A percentile compares a stretch with the other conserved stretches of the same genome.
phyloP scores from a whole-genome alignment of 2,113 vertebrate species.

The Pogonocichla stellata region DNA sequence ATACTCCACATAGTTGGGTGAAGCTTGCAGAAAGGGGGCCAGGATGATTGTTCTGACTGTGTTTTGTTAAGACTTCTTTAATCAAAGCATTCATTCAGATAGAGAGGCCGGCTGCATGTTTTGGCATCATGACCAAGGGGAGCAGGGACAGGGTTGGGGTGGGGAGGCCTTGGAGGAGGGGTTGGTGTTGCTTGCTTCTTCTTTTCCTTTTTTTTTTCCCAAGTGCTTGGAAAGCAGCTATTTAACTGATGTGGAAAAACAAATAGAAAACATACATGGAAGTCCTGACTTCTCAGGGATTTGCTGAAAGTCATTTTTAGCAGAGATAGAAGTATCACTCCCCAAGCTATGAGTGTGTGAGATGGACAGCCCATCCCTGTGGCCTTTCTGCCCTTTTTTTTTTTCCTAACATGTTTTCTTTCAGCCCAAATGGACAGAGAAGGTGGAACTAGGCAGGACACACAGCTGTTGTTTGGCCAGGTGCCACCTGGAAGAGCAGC shows the following conservation, averaged over 20 bases:
- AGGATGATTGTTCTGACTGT: slow-evolving; percentile 36
- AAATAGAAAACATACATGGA: slow-evolving; percentile 38
- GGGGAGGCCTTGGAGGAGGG: not conserved
- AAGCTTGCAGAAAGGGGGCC: not conserved
- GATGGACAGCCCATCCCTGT: not conserved
- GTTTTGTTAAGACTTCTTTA: slow-evolving; percentile 65
- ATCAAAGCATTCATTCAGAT: slow-evolving; percentile 67
- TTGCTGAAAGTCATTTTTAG: slow-evolving; percentile 13
- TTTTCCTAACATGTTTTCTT: not conserved
- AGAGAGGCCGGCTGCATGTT: slow-evolving; percentile 47
- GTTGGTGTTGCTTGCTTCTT: not conserved
- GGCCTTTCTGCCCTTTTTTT: not conserved
- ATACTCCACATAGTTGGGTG: slow-evolving; percentile 11
- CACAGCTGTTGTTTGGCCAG: not conserved
- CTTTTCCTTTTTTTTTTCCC: not conserved
- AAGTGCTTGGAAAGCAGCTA: slow-evolving; percentile 13
- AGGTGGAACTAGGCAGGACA: not conserved
- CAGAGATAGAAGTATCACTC: not conserved
- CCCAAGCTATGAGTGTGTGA: not conserved
- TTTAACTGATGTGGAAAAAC: slow-evolving; percentile 38
- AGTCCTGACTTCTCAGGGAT: slow-evolving; percentile 25
- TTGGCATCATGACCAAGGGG: not conserved
- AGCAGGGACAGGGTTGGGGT: not conserved
- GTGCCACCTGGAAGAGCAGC: not conserved
- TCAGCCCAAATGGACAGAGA: not conserved